phyloP scores from a whole-genome alignment of 2,888 invertebrate genomes.

The Alcis repandata region DNA sequence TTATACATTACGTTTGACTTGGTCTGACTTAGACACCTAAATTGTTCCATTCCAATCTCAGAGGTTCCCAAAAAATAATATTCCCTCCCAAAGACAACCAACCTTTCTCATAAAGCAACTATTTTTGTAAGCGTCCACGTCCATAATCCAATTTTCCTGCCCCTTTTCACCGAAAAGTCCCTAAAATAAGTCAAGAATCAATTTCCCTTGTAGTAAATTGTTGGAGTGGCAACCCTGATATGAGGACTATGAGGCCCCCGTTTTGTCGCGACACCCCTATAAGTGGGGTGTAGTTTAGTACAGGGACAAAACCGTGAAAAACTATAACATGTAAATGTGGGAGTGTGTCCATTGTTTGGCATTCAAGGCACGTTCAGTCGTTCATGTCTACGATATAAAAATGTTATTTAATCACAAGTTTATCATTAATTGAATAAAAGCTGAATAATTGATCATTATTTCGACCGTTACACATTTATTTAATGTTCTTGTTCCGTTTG shows the following conservation, averaged over 20 bases:
- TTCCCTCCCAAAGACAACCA: slow-evolving; percentile 8
- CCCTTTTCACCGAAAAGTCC: slow-evolving; percentile 39
- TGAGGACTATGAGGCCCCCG: slow-evolving; percentile 53
- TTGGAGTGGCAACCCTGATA: slow-evolving; percentile 35
- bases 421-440: too few species aligned
- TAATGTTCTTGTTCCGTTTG: too few species aligned
- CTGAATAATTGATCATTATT: too few species aligned
- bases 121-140: slow-evolving; percentile 32
- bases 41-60: neutral
- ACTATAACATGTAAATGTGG: slow-evolving; percentile 68
- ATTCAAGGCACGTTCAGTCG: neutral
- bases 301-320: slow-evolving; percentile 61
- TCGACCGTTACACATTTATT: too few species aligned
- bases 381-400: neutral
- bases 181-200: slow-evolving; percentile 63
- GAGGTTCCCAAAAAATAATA: slow-evolving; percentile 8
- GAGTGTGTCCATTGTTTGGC: slow-evolving; percentile 48
- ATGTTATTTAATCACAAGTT: too few species aligned
- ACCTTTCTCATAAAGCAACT: slow-evolving; percentile 27
- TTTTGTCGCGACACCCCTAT: slow-evolving; percentile 61
- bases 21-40: neutral
- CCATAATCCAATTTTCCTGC: slow-evolving; percentile 45
- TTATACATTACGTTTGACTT: too few species aligned
- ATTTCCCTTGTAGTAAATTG: slow-evolving; percentile 55
- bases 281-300: slow-evolving; percentile 53